Evolutionary conservation across 2,797 vertebrate species (phyloP), one percentile per base, ranked within the genome.

Genomic region (Lagocephalus sceleratus): DNA sequence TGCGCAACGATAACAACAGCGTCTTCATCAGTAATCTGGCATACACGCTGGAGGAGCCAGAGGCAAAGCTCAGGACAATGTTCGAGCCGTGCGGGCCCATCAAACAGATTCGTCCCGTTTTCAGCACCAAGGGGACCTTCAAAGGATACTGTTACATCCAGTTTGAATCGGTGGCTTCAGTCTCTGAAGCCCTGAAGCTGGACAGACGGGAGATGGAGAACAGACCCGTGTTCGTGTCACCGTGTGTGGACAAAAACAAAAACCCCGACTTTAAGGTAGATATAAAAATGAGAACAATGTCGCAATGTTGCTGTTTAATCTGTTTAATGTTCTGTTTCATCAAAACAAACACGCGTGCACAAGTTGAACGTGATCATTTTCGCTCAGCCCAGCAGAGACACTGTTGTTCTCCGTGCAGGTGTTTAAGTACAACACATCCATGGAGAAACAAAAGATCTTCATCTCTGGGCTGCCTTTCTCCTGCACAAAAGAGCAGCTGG

Each of bases 361-460:
- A 29, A 29, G 7, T 29, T 29, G 26, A 29, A 29, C 11, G 8
- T 29, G 8, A 29, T 6, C 26, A 9, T 25, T 29, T 14, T 3
- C 14, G 12, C 14, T 35, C 40, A 42, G 16, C 40, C 0, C 40
- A 42, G n/a, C 10, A 42, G 17, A n/a, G 7, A 42, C 40, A 42
- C 40, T n/a, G 6, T 16, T n/a, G 16, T 25, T 81, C 40, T 71
- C 32, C n/a, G 52, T 47, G 3, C 26, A 98, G 97, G 92, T 97
- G 53, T 99, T 99, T 76, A 94, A 93, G 71, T 99, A 97, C 75
- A 96, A 95, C 81, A 93, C 92, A 0, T 69, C 90, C 2, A 65
- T 99, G 71, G 97, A 99, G 88, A 97, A 94, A 74, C 95, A 99
- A 54, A 99, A 99, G 60, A 89, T 99, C 38, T 99, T 99, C 47